phyloP scores from a whole-genome alignment of 2,888 invertebrate species.

The Pinctada fucata region DNA sequence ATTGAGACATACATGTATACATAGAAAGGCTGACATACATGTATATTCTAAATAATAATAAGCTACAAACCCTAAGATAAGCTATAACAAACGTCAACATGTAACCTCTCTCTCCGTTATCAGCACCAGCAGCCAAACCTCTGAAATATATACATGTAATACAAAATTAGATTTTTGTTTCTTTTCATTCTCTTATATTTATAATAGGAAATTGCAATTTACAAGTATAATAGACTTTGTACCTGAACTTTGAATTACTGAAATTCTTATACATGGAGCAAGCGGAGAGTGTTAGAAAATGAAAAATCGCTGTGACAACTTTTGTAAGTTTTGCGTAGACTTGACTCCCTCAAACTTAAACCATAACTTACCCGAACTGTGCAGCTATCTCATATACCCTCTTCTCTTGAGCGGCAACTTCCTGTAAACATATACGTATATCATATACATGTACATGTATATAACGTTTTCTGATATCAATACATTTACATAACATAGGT shows the following conservation, averaged over 20 bases:
- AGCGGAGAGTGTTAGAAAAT: not conserved
- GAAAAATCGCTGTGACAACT: too few relatives aligned
- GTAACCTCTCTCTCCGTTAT: constrained; percentile 96
- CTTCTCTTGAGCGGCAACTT: constrained; percentile 87
- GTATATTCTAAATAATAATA: too few relatives aligned
- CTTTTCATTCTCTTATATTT: not conserved
- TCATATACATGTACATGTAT: too few relatives aligned
- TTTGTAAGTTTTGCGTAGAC: too few relatives aligned
- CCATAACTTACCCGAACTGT: constrained; percentile 80
- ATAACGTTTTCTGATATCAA: too few relatives aligned
- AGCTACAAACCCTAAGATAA: constrained; percentile 88
- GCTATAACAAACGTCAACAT: constrained; percentile 98
- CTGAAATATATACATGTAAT: constrained; percentile 55
- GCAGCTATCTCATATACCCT: constrained; percentile 88
- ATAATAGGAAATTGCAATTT: too few relatives aligned
- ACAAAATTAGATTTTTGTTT: not conserved
- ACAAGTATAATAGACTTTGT: too few relatives aligned
- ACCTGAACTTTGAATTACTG: too few relatives aligned
- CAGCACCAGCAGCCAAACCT: constrained; percentile 93
- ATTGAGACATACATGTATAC: too few relatives aligned
- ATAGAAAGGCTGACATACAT: too few relatives aligned
- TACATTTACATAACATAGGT: too few relatives aligned
- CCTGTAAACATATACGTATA: constrained; percentile 73
- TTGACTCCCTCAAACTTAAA: too few relatives aligned
- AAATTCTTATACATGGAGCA: not conserved